A percentile compares a stretch with the other conserved stretches of the same genome.
Conservation (phyloP, 2,113 vertebrate genomes). For the Saiga tatarica region DNA sequence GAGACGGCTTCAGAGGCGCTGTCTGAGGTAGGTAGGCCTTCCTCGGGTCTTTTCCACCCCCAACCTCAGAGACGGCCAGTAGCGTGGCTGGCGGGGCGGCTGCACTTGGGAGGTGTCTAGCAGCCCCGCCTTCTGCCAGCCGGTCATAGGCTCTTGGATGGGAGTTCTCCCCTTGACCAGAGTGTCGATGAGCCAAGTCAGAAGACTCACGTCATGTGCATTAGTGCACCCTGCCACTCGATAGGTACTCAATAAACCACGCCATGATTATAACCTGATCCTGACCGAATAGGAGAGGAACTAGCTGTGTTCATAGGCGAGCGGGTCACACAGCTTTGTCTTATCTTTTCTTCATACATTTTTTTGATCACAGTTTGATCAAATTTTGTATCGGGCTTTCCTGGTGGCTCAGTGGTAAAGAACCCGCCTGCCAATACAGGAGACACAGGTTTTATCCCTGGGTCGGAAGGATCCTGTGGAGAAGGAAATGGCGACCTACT, state of each 20-base stretch:
- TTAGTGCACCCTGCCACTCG: neutral
- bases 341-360: neutral
- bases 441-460: neutral
- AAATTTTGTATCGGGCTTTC: neutral
- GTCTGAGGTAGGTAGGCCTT: conserved; percentile 78
- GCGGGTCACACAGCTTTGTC: neutral
- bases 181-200: neutral
- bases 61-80: fast-evolving
- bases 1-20: conserved; percentile 75
- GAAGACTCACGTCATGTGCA: fast-evolving
- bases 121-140: too few relatives aligned
- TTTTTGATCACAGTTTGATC: neutral
- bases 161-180: too few relatives aligned
- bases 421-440: neutral
- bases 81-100: neutral
- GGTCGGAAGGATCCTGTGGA: neutral
- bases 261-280: fast-evolving
- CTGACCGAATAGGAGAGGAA: neutral
- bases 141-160: neutral
- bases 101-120: neutral
- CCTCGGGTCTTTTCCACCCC: neutral
- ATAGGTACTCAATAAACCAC: fast-evolving
- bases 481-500: neutral
- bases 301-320: neutral
- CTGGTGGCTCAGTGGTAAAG: neutral